Conservation (phyloP, 2,113 vertebrate genomes). For the Picathartes gymnocephalus region DNA sequence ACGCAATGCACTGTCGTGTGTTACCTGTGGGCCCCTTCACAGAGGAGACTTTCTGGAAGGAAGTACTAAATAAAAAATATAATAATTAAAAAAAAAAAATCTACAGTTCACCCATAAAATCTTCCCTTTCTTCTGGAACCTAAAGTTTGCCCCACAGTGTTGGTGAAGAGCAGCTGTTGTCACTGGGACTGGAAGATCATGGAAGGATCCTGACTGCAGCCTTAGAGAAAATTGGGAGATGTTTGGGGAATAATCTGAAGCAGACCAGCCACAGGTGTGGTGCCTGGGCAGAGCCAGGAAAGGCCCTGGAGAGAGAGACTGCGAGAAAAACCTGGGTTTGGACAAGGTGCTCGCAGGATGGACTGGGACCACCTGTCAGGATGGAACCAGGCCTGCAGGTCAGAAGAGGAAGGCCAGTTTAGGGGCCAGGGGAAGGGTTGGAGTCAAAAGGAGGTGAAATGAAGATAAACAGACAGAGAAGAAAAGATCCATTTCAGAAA, state of each 20-base stretch:
- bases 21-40: neutral
- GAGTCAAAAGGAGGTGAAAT: neutral
- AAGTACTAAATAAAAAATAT: neutral
- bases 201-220: neutral
- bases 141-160: neutral
- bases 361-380: neutral
- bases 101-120: neutral
- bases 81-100: no score
- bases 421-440: neutral
- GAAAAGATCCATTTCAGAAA: neutral
- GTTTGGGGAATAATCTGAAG: neutral
- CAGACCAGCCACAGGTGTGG: neutral
- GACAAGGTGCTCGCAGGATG: accelerated
- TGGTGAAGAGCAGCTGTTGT: neutral
- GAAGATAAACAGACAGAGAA: neutral
- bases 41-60: neutral
- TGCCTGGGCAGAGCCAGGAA: neutral
- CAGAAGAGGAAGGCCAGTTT: neutral
- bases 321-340: neutral
- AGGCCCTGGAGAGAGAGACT: neutral
- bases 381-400: neutral
- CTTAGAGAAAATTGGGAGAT: neutral
- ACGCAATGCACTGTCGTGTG: accelerated
- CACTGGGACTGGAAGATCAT: neutral
- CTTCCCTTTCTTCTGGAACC: neutral